Conservation (phyloP, 2,797 vertebrate species). For the Menidia menidia region DNA sequence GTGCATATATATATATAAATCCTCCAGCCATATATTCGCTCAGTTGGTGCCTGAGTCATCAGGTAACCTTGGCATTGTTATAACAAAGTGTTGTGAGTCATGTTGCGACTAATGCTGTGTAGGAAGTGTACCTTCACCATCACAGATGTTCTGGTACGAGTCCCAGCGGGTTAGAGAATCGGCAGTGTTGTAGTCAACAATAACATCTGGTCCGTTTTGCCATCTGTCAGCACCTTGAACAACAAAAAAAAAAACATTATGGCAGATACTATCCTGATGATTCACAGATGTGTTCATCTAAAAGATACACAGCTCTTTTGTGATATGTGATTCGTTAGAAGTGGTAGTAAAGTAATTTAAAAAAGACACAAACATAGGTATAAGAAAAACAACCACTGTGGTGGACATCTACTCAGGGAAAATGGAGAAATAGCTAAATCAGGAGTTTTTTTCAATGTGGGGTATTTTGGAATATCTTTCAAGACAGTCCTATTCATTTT, state of each 20-base stretch:
- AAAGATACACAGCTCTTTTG: too few relatives aligned
- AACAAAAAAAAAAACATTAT: constrained; percentile 18
- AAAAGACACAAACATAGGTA: background rate
- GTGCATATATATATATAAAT: constrained; percentile 37
- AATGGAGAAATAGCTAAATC: background rate
- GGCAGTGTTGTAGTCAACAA: constrained; percentile 90
- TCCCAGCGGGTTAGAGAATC: constrained; percentile 93
- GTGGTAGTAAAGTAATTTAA: background rate
- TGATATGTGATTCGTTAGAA: too few relatives aligned
- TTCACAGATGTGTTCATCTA: background rate
- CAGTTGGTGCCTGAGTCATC: constrained; percentile 20
- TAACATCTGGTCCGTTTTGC: constrained; percentile 86
- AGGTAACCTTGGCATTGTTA: background rate
- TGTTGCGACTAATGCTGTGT: constrained; percentile 18
- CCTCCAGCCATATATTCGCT: constrained; percentile 10
- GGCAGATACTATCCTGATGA: background rate
- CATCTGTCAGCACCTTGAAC: constrained; percentile 80
- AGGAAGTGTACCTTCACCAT: constrained; percentile 86
- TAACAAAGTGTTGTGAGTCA: constrained; percentile 24
- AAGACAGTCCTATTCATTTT: background rate
- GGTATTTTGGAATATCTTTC: background rate
- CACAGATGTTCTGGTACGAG: constrained; percentile 92
- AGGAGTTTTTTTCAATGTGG: background rate
- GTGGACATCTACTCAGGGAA: background rate
- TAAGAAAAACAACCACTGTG: background rate